A percentile compares a stretch with the other conserved stretches of the same genome.
Evolutionary conservation across 2,113 vertebrate species (phyloP).

Genomic region (Rousettus leschenaultii): DNA sequence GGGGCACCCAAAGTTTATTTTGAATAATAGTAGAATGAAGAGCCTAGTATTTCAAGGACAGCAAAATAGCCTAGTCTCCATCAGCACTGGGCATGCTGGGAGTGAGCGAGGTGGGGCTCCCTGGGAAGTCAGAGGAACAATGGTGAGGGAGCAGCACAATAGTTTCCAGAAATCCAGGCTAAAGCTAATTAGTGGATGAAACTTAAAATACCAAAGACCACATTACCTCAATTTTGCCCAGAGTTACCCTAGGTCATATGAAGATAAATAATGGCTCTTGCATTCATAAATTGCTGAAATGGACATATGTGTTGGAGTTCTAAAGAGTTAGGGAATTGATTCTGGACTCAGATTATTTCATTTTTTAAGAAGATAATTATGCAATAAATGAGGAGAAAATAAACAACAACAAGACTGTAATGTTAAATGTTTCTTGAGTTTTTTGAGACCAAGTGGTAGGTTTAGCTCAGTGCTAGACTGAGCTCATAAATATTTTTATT

Average conservation of each 20-base stretch:
- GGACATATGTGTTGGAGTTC: neutral
- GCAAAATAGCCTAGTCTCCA: neutral
- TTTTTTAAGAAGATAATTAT: neutral
- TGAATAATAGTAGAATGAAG: neutral
- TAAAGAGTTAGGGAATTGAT: neutral
- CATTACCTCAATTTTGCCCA: neutral
- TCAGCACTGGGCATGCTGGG: neutral
- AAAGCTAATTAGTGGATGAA: neutral
- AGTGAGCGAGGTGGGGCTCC: fast-evolving
- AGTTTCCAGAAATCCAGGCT: neutral
- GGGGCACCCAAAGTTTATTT: neutral
- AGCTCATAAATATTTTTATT: neutral
- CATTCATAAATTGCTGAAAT: neutral
- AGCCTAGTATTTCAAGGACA: neutral
- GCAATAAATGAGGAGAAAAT: neutral
- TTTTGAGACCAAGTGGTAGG: neutral
- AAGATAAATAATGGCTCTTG: neutral
- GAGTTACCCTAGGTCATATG: neutral
- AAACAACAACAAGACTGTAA: neutral
- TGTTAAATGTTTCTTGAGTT: neutral
- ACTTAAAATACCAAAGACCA: neutral
- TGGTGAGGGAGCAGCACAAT: neutral
- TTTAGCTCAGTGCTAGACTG: neutral
- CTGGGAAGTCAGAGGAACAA: neutral
- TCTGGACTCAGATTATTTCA: neutral